Evolutionary conservation across 2,888 invertebrate species (phyloP).

Genomic region (Bugulina stolonifera): DNA sequence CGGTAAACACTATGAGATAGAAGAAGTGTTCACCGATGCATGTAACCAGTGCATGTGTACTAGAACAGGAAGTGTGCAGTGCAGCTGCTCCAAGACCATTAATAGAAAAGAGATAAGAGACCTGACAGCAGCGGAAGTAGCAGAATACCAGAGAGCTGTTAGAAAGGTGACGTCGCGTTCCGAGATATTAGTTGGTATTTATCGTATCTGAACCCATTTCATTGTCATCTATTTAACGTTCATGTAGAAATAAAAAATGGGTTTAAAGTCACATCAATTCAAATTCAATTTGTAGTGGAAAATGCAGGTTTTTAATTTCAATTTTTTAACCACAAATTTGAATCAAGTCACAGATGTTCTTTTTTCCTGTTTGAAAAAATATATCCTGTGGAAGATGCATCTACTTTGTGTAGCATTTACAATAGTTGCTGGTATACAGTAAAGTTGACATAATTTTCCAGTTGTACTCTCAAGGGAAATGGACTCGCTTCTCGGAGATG

Average conservation of each 20-base stretch:
- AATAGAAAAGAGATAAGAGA: constrained; percentile 46
- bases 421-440: neutral
- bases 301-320: no score
- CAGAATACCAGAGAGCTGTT: constrained; percentile 42
- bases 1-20: constrained; percentile 34
- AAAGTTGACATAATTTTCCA: neutral
- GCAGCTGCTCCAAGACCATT: constrained; percentile 36
- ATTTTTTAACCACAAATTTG: no score
- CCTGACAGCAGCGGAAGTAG: constrained; percentile 39
- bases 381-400: no score
- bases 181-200: no score
- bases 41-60: constrained; percentile 31
- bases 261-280: no score
- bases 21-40: constrained; percentile 28
- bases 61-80: constrained; percentile 27
- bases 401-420: no score
- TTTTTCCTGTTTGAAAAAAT: no score
- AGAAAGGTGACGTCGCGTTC: constrained; percentile 34
- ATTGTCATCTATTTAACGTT: no score
- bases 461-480: constrained; percentile 29
- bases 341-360: no score
- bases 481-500: constrained; percentile 41
- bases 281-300: no score
- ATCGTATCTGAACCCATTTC: no score
- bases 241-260: no score